phyloP scores from a whole-genome alignment of 2,113 vertebrate species.

The Puma concolor region DNA sequence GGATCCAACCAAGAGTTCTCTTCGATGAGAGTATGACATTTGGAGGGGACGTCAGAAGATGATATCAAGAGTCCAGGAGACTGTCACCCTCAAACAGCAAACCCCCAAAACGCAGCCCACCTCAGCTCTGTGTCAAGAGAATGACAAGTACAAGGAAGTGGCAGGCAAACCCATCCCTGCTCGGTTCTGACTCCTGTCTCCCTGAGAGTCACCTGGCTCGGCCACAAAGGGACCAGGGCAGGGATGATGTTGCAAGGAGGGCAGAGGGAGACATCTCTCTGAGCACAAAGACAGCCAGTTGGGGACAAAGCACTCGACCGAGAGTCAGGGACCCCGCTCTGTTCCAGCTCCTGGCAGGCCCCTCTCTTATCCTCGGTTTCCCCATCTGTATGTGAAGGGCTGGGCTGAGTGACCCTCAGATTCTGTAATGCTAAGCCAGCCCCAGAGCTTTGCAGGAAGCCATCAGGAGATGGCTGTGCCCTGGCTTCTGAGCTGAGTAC shows the following conservation, averaged over 20 bases:
- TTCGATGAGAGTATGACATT: neutral
- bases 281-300: neutral
- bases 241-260: too few relatives aligned
- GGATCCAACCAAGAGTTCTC: neutral
- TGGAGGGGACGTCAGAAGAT: neutral
- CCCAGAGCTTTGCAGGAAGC: neutral
- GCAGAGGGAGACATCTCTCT: neutral
- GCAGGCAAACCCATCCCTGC: neutral
- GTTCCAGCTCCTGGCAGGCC: rapidly evolving
- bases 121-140: neutral
- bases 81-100: neutral
- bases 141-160: neutral
- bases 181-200: rapidly evolving
- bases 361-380: neutral
- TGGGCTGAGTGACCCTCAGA: neutral
- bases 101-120: neutral
- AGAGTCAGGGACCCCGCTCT: neutral
- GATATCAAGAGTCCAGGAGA: neutral
- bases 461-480: neutral
- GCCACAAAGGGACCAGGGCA: neutral
- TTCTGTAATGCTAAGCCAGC: too few relatives aligned
- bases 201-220: neutral
- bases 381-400: neutral
- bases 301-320: neutral
- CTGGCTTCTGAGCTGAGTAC: neutral